Percentiles rank a stretch among this genome's conserved stretches.
Conservation (phyloP, 2,888 invertebrate species). For the Drosophila pegasa region DNA sequence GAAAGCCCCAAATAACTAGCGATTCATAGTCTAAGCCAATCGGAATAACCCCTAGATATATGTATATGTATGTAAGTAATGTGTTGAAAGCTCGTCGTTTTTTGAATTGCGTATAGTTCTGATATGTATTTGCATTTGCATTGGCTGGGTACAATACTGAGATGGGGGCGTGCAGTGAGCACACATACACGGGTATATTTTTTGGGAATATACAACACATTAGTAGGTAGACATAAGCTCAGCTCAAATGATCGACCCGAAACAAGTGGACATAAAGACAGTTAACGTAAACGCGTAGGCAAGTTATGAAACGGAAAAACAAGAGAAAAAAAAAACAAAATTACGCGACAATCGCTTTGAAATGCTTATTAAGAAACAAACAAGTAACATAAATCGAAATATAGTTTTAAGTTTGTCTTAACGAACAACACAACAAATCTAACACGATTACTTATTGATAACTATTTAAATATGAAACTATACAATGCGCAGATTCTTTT, state of each 20-base stretch:
- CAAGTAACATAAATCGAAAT: constrained; percentile 44
- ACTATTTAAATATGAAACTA: constrained; percentile 71
- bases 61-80: constrained; percentile 19
- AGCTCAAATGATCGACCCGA: constrained; percentile 66
- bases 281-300: constrained; percentile 74
- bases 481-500: constrained; percentile 61
- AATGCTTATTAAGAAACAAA: constrained; percentile 64
- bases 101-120: constrained; percentile 45
- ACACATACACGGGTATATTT: constrained; percentile 69
- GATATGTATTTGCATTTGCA: constrained; percentile 46
- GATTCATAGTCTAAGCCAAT: constrained; percentile 39
- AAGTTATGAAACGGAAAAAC: constrained; percentile 53
- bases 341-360: constrained; percentile 78
- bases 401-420: constrained; percentile 55
- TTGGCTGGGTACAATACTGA: constrained; percentile 51
- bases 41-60: constrained; percentile 24
- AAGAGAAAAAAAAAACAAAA: constrained; percentile 21
- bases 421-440: constrained; percentile 23
- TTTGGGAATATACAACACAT: constrained; percentile 69
- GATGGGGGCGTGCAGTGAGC: constrained; percentile 63
- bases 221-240: constrained; percentile 59
- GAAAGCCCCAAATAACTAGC: constrained; percentile 28
- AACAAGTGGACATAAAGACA: constrained; percentile 22
- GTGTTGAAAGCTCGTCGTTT: constrained; percentile 45
- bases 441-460: constrained; percentile 42